phyloP scores from a whole-genome alignment of 2,888 invertebrate genomes.

The Euclidia mi region DNA sequence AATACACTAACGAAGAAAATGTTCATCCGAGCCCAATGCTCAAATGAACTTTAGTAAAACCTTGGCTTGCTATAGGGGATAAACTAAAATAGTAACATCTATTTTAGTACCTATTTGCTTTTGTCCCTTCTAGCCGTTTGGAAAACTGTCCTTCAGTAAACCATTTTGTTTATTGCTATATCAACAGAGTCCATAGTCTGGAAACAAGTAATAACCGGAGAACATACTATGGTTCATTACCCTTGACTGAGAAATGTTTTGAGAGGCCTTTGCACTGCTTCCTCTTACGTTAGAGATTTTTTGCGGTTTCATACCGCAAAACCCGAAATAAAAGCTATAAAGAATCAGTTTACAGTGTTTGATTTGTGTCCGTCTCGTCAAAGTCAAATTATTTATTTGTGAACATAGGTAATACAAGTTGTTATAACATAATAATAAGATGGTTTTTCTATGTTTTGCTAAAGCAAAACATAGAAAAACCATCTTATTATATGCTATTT shows the following conservation, averaged over 20 bases:
- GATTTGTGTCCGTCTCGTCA: no score
- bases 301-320: no score
- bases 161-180: constrained; percentile 35
- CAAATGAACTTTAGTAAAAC: constrained; percentile 18
- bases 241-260: constrained; percentile 5
- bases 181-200: constrained; percentile 18
- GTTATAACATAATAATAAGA: no score
- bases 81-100: constrained; percentile 32
- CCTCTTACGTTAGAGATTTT: no score
- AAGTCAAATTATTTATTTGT: no score
- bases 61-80: constrained; percentile 32
- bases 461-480: no score
- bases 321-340: no score
- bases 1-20: constrained; percentile 9
- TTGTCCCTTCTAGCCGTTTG: constrained; percentile 30
- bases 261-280: background rate
- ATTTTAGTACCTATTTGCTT: constrained; percentile 33
- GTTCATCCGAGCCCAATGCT: no score
- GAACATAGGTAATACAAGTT: no score
- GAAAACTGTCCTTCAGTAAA: constrained; percentile 37
- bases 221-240: background rate
- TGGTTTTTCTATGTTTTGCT: no score
- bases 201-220: constrained; percentile 16
- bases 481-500: no score
- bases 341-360: no score